A percentile compares a stretch with the other conserved stretches of the same genome.
Conservation (phyloP, 2,888 invertebrate genomes). For the Cremastinae sp. region DNA sequence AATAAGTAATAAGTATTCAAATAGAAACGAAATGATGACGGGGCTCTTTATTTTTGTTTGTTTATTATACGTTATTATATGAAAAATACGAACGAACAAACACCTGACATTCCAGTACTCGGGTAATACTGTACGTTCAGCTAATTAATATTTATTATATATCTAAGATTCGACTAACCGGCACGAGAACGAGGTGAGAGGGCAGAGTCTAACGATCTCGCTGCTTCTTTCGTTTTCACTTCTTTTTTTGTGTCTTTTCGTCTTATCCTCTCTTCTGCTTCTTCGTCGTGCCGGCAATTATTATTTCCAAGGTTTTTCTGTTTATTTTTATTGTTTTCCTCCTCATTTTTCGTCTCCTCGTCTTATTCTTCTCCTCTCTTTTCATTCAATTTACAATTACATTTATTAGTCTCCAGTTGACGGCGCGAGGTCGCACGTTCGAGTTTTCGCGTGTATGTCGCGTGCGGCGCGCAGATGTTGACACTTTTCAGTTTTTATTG, state of each 20-base stretch:
- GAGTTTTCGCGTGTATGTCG: slow-evolving; percentile 33
- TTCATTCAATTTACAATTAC: slow-evolving; percentile 59
- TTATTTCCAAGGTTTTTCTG: slow-evolving; percentile 60
- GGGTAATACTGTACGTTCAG: slow-evolving; percentile 67
- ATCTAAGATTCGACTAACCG: slow-evolving; percentile 65
- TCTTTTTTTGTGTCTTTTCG: slow-evolving; percentile 18
- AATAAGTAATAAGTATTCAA: slow-evolving; percentile 58
- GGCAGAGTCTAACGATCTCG: slow-evolving; percentile 60
- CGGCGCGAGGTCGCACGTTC: slow-evolving; percentile 56
- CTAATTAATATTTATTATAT: slow-evolving; percentile 63
- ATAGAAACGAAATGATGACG: slow-evolving; percentile 62
- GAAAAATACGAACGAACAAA: slow-evolving; percentile 65
- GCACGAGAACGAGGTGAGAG: slow-evolving; percentile 59
- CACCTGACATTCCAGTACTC: slow-evolving; percentile 66
- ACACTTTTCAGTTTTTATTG: slow-evolving; percentile 31
- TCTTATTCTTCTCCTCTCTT: slow-evolving; percentile 31
- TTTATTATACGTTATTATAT: slow-evolving; percentile 63
- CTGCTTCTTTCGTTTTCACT: slow-evolving; percentile 32
- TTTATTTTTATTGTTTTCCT: slow-evolving; percentile 47
- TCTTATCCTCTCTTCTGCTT: slow-evolving; percentile 6
- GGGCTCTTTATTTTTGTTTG: slow-evolving; percentile 62
- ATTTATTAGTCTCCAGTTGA: slow-evolving; percentile 55
- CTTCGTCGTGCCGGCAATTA: slow-evolving; percentile 62
- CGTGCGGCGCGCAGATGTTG: slow-evolving; percentile 42
- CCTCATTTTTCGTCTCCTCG: slow-evolving; percentile 27